Evolutionary conservation across 1,140 invertebrate species (phyloP), one percentile per base, ranked within the genome.

Genomic region (Aphelenchoides besseyi): DNA sequence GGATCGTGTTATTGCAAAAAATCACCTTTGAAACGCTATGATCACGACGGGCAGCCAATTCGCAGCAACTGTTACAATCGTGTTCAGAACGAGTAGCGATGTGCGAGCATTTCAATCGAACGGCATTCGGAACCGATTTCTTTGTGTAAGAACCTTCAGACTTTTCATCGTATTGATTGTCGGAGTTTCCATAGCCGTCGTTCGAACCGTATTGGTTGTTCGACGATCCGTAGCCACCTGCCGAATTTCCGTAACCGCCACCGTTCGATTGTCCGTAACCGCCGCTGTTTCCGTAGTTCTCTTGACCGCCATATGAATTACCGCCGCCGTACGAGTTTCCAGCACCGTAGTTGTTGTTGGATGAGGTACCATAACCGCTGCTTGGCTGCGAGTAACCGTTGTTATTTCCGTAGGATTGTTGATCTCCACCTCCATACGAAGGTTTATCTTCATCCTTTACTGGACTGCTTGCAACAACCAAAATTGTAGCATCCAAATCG

Each of bases 11-110:
- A 36, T 29, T 16, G 16, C 16, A 1, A 61, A 61, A 1, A 52
- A n/a, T 66, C 30, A 55, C 63, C 63, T 53, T 37, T 53, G 69
- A 37, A 33, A 70, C 28, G 12, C 29, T 35, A 26, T 68, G 69
- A 70, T 70, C 62, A 33, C 48, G 55, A 37, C 69, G 69, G 33
- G 69, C 69, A 67, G 69, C 62, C 26, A 70, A 18, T 33, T 68
- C 35, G 32, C 69, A 70, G 35, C 69, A 70, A 23, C 23, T 67
- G 18, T 71, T 33, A 61, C 69, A 70, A 16, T 69, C 33, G 18
- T 32, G 23, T 33, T 36, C 55, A 16, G 66, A 69, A 28, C n/a
- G 9, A 18, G 9, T 18, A 23, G 69, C 69, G 35, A 70, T 67
- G 30, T 32, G 37, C 1, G 69, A 70, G 54, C 69, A 70, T 35